Evolutionary conservation across 2,888 invertebrate species (phyloP), one percentile per base, ranked within the genome.

Genomic region (Eulithis prunata): DNA sequence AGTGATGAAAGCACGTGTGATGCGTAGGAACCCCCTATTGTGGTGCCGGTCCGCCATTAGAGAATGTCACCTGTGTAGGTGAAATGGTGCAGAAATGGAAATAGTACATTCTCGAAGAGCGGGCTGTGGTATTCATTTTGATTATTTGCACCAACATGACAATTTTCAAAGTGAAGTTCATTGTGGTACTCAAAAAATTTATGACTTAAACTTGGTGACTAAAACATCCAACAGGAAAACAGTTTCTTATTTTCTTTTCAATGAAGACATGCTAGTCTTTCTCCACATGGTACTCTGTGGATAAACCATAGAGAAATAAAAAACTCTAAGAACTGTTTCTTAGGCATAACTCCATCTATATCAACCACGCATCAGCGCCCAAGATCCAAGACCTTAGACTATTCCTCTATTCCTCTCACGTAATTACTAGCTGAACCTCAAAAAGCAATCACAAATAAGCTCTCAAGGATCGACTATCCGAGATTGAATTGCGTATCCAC

Each of bases 401-500:
- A 68, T 64, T 64, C 41, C 41, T 41, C 41, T 21, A 61, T 71
- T 71, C 71, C 52, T 51, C 62, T 62, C 66, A 68, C 69, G 76
- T 88, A 86, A 87, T 86, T 86, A 88, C 82, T 78, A 76, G 78
- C 74, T 75, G 77, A 75, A 80, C 69, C 70, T 85, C 84, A 84
- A 84, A 89, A 87, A 87, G 87, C 88, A 90, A 89, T 90, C 85
- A 83, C 84, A 84, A 82, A 76, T 82, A 83, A 82, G 77, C 78
- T 78, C 75, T 74, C 61, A 59, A 79, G 62, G 80, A 85, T 89
- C 87, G 89, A 89, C 86, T 90, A 89, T 86, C 86, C 83, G 87
- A 89, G 91, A 91, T 91, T 91, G 91, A 90, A 91, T 90, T 87
- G 85, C 84, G 86, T 83, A 89, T 88, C 88, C 89, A 82, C 83